These are phyloP conservation scores for Ciconia boyciana DNA, from an alignment of 2,113 vertebrate genomes.

Conservation along the genomic window DNA sequence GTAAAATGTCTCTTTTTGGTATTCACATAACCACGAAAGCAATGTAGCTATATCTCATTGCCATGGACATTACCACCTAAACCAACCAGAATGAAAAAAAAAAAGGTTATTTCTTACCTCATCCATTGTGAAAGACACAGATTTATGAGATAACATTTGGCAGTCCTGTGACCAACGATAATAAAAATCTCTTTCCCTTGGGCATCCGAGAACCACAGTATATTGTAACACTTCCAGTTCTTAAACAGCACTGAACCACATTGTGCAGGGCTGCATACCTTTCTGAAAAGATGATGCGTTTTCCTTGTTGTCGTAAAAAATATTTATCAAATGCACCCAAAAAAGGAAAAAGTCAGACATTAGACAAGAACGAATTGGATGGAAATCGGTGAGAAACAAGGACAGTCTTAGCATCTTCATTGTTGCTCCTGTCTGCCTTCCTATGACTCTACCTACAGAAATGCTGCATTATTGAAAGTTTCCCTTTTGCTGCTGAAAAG, in stretches of 20 bases:
- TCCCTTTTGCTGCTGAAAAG: background rate
- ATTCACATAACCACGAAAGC: constrained; percentile 5
- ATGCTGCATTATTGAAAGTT: background rate
- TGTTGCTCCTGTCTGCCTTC: background rate
- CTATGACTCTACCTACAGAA: background rate
- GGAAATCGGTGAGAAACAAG: background rate
- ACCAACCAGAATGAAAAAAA: background rate
- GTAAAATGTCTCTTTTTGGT: constrained; percentile 12
- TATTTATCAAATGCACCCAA: background rate
- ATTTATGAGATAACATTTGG: constrained; percentile 21
- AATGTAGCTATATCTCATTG: background rate
- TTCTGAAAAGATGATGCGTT: background rate
- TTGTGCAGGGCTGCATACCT: background rate
- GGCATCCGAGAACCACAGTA: constrained; percentile 22
- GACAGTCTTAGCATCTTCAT: background rate
- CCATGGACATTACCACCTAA: constrained; percentile 30
- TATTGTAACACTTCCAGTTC: constrained; percentile 16
- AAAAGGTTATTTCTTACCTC: constrained; percentile 37
- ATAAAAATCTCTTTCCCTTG: constrained; percentile 48
- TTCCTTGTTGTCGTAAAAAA: background rate
- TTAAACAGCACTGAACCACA: background rate
- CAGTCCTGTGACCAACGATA: constrained; percentile 11
- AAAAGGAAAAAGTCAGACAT: background rate
- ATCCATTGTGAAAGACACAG: constrained; percentile 22
- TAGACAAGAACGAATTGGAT: background rate